These are phyloP conservation scores for Aphrophora alni DNA, from an alignment of 2,888 invertebrate species.

Conservation along the genomic window DNA sequence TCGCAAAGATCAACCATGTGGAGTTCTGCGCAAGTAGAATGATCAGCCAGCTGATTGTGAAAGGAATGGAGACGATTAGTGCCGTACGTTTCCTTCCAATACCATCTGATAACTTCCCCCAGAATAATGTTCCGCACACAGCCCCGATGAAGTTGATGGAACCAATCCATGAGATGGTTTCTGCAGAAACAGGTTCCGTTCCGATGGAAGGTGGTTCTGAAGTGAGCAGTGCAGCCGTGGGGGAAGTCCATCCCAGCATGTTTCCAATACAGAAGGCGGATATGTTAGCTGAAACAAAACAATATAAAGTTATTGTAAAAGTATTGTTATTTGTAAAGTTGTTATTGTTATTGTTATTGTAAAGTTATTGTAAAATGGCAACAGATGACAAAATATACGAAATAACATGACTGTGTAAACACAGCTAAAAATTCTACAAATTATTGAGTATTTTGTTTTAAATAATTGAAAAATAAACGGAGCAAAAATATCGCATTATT, in stretches of 20 bases:
- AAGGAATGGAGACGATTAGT: conserved; percentile 62
- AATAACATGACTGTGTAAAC: too few species aligned
- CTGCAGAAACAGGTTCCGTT: conserved; percentile 59
- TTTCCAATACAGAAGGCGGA: conserved; percentile 65
- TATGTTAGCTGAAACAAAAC: conserved; percentile 60
- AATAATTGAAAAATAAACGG: too few species aligned
- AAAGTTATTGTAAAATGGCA: too few species aligned
- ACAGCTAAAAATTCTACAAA: too few species aligned
- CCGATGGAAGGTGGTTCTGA: conserved; percentile 59
- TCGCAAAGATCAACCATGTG: conserved; percentile 59
- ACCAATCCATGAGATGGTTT: conserved; percentile 63
- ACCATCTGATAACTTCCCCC: conserved; percentile 60
- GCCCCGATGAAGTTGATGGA: conserved; percentile 65
- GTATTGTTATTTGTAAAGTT: too few species aligned
- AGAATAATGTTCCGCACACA: conserved; percentile 59
- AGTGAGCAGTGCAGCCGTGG: conserved; percentile 60
- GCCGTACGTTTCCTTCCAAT: conserved; percentile 64
- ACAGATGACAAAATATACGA: too few species aligned
- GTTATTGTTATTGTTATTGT: too few species aligned
- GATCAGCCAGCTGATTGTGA: conserved; percentile 65
- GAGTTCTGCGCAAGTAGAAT: conserved; percentile 61
- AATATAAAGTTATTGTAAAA: too few species aligned
- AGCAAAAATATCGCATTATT: too few species aligned
- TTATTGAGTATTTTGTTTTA: too few species aligned
- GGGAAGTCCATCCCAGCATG: conserved; percentile 67